A percentile compares a stretch with the other conserved stretches of the same genome.
Conservation (phyloP, 2,113 vertebrate genomes). For the Brachirus orientalis region DNA sequence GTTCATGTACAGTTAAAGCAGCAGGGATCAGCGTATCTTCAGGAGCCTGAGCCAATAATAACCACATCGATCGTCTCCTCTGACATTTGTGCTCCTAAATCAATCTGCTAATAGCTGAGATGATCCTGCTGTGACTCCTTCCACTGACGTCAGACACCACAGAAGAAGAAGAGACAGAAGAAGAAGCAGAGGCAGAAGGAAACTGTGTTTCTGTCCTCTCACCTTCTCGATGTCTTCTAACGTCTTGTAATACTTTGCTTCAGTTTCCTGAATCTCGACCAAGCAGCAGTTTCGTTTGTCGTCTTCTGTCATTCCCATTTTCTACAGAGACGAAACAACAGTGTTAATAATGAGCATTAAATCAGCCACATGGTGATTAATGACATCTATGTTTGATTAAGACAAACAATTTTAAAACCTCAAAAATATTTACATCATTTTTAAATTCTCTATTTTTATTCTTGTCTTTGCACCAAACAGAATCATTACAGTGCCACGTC, state of each 20-base stretch:
- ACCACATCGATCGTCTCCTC: slow-evolving; percentile 63
- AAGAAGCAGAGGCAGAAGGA: too few relatives aligned
- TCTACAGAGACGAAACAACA: slow-evolving; percentile 76
- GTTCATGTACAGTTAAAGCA: slow-evolving; percentile 24
- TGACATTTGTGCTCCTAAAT: slow-evolving; percentile 67
- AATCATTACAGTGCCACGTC: too few relatives aligned
- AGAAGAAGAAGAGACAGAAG: too few relatives aligned
- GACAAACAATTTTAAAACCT: too few relatives aligned
- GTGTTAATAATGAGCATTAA: too few relatives aligned
- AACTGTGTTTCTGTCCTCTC: slow-evolving; percentile 38
- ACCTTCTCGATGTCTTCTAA: slow-evolving; percentile 97
- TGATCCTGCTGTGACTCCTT: slow-evolving; percentile 56
- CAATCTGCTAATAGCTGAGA: slow-evolving; percentile 64
- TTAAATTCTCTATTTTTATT: too few relatives aligned
- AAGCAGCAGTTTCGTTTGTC: slow-evolving; percentile 97
- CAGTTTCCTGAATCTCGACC: slow-evolving; percentile 96
- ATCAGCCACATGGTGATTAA: too few relatives aligned
- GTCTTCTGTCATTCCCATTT: slow-evolving; percentile 98
- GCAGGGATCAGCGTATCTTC: slow-evolving; percentile 33
- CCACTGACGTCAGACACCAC: too few relatives aligned
- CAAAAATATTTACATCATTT: too few relatives aligned
- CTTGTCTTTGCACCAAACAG: too few relatives aligned
- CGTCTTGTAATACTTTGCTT: slow-evolving; percentile 97
- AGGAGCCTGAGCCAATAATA: slow-evolving; percentile 60
- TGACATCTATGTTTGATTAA: too few relatives aligned